A percentile compares a stretch with the other conserved stretches of the same genome.
phyloP scores from a whole-genome alignment of 2,888 invertebrate species.

The Coelogynopora nodosa region DNA sequence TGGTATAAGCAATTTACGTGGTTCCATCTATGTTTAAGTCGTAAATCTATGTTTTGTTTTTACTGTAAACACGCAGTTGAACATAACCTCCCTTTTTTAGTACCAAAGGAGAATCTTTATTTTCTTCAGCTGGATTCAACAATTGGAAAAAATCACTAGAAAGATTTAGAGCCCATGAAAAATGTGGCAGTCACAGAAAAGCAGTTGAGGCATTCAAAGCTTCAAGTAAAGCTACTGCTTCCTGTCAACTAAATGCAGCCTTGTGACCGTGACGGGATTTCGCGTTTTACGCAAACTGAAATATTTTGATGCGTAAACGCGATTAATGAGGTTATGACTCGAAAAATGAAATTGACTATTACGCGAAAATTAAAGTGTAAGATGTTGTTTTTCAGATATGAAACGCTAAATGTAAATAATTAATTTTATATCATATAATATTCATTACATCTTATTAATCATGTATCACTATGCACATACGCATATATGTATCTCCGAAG shows the following conservation, averaged over 20 bases:
- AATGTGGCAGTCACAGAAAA: neutral
- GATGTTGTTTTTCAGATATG: no score
- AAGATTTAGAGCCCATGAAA: conserved; percentile 24
- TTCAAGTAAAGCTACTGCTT: conserved; percentile 3
- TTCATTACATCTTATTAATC: no score
- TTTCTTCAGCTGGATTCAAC: conserved; percentile 14
- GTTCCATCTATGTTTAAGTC: conserved; percentile 13
- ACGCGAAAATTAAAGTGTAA: no score
- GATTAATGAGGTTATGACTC: no score
- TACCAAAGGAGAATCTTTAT: conserved; percentile 5
- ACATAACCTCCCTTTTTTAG: conserved; percentile 29
- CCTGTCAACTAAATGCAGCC: neutral
- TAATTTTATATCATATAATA: no score
- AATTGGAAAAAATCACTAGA: conserved; percentile 19
- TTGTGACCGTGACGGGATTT: no score
- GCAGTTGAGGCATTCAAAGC: conserved; percentile 29
- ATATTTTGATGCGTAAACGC: no score
- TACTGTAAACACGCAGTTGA: conserved; percentile 14
- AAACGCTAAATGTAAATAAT: no score
- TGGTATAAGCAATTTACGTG: conserved; percentile 10
- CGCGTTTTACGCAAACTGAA: no score
- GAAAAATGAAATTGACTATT: no score
- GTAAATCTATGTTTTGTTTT: neutral
- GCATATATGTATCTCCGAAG: no score
- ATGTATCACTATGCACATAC: no score